Evolutionary conservation across 1,140 invertebrate species (phyloP).

Genomic region (Solenopsis invicta): DNA sequence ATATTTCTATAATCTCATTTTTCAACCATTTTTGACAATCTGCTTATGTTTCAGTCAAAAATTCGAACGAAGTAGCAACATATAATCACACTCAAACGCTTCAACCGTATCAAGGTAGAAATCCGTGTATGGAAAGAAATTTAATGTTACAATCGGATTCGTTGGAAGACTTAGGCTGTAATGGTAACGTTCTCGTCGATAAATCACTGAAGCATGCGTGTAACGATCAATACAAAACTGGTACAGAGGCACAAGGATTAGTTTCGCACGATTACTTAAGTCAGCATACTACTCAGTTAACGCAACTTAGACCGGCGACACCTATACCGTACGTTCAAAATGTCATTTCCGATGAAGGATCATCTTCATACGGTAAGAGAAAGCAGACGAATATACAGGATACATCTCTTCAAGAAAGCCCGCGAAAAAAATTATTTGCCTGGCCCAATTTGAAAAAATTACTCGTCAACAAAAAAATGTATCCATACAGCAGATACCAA

Average conservation of each 20-base stretch:
- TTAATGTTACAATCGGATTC: constrained; percentile 89
- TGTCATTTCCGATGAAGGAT: constrained; percentile 88
- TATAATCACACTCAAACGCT: constrained; percentile 85
- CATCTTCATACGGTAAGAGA: constrained; percentile 73
- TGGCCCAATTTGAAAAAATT: constrained; percentile 80
- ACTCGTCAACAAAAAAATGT: constrained; percentile 77
- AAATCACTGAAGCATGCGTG: constrained; percentile 90
- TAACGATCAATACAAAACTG: constrained; percentile 80
- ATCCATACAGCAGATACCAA: constrained; percentile 81
- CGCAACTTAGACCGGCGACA: constrained; percentile 85
- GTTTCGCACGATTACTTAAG: constrained; percentile 86
- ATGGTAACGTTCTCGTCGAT: constrained; percentile 90
- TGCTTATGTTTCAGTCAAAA: constrained; percentile 82
- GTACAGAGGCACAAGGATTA: constrained; percentile 86
- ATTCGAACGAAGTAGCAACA: constrained; percentile 86
- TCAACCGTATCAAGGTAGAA: constrained; percentile 95
- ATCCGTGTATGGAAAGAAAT: constrained; percentile 96
- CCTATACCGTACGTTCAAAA: constrained; percentile 93
- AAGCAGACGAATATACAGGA: constrained; percentile 88
- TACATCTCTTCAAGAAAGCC: constrained; percentile 71
- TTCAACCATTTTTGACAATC: background rate
- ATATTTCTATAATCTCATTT: background rate
- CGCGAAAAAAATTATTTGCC: constrained; percentile 73
- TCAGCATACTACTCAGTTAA: constrained; percentile 78
- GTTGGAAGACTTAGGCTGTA: constrained; percentile 87